A percentile compares a stretch with the other conserved stretches of the same genome.
Conservation (phyloP, 2,113 vertebrate species). For the Epinephelus fuscoguttatus region DNA sequence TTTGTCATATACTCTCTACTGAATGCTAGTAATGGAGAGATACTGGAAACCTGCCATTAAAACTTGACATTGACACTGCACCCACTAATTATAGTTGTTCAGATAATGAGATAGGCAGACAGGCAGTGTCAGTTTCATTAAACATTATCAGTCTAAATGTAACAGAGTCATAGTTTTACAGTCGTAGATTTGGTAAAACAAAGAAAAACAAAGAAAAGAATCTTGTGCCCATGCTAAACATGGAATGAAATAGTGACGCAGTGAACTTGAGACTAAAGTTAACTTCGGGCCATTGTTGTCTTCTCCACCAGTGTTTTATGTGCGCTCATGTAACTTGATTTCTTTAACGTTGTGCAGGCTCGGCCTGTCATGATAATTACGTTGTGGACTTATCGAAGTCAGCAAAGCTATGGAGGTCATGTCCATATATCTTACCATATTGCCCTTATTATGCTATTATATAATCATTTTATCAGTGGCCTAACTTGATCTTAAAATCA, state of each 20-base stretch:
- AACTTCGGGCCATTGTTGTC: neutral
- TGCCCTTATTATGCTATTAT: too few species aligned
- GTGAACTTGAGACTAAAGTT: neutral
- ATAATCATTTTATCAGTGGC: too few species aligned
- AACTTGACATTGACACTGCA: neutral
- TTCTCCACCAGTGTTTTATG: neutral
- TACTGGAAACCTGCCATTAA: slow-evolving; percentile 3
- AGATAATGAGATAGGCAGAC: neutral
- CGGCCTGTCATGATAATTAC: too few species aligned
- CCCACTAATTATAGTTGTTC: neutral
- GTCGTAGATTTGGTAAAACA: neutral
- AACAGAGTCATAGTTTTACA: neutral
- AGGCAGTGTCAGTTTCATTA: neutral
- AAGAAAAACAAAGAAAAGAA: neutral
- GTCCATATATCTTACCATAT: too few species aligned
- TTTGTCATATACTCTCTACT: neutral
- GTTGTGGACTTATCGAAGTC: too few species aligned
- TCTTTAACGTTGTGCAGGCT: neutral
- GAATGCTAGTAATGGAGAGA: neutral
- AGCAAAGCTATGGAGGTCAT: too few species aligned
- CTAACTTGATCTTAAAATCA: too few species aligned
- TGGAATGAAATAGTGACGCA: slow-evolving; percentile 3
- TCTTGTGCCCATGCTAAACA: neutral
- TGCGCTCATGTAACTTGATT: neutral
- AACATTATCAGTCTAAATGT: neutral